Conservation (phyloP, 23 tunicate genomes). For the Trididemnum miniatum region DNA sequence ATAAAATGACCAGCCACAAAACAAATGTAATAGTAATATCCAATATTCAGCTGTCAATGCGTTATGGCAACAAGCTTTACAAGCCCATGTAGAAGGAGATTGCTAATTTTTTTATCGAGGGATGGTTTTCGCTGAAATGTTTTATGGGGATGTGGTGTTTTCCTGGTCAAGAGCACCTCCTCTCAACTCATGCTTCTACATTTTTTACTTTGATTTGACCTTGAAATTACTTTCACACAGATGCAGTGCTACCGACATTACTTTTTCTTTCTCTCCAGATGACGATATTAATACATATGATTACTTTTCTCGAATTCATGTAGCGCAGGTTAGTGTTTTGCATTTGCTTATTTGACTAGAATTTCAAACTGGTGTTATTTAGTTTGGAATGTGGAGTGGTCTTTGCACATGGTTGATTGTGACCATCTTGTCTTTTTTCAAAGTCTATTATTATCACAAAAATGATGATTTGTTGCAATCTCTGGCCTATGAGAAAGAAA, state of each 20-base stretch:
- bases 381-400: constrained; percentile 74
- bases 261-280: neutral
- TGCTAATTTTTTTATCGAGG: too few relatives aligned
- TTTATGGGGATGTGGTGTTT: too few relatives aligned
- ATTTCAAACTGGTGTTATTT: neutral
- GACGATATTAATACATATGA: neutral
- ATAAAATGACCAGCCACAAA: too few relatives aligned
- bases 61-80: too few relatives aligned
- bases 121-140: too few relatives aligned
- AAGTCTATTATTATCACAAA: constrained; percentile 69
- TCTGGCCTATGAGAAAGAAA: constrained; percentile 67
- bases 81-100: too few relatives aligned
- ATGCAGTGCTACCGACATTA: neutral
- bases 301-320: constrained; percentile 11
- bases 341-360: neutral
- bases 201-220: too few relatives aligned
- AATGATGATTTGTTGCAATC: constrained; percentile 64
- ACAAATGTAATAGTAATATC: too few relatives aligned
- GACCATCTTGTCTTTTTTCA: constrained; percentile 47
- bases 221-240: too few relatives aligned
- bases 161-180: too few relatives aligned
- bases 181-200: too few relatives aligned
- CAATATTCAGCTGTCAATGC: too few relatives aligned
- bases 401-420: constrained; percentile 51
- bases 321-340: constrained; percentile 30